Base-by-base conservation (phyloP, 2,113 vertebrate species). In the Dromiciops gliroides region DNA sequence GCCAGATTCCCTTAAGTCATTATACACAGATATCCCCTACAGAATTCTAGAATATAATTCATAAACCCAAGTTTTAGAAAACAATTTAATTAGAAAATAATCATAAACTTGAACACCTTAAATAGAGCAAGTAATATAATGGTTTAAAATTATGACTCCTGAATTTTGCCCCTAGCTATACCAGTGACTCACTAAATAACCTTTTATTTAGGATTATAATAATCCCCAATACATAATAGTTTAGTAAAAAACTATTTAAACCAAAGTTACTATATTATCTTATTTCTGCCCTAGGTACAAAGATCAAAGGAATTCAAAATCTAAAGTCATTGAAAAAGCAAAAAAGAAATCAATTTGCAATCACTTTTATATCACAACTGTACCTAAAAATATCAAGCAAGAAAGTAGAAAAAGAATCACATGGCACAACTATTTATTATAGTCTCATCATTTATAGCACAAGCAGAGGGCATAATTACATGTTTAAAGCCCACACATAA, bases 151-250 rank as follows among this genome's bases (percentile, higher is more conserved):
- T 83, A 83, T 44, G 16, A 83, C 19, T 83, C 67, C 19, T 44
- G 26, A 83, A 83, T 44, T 83, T 44, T 83, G n/a, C 67, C 67
- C 67, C 26, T 83, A 23, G n/a, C 19, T 83, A 44, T 44, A 83
- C 19, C n/a, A 83, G 44, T 89, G 44, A 95, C 48, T 97, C 92
- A 93, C 92, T 93, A 94, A 75, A 51, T 51, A 89, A 31, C 89
- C 28, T 92, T 95, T 44, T 50, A 52, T 31, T 94, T 92, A 88
- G 90, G 50, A 93, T 53, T 91, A 67, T 93, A 93, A 91, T 92
- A 89, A 91, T 90, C 31, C 19, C n/a, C n/a, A 83, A 83, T 44
- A 44, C 19, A 44, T 44, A 83, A 83, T 23, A 83, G 67, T 44
- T 83, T 83, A 23, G 67, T 83, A 44, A 83, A 83, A 83, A 44